Base-by-base conservation (phyloP, 2,888 invertebrate species). In the Drosophila mimetica region DNA sequence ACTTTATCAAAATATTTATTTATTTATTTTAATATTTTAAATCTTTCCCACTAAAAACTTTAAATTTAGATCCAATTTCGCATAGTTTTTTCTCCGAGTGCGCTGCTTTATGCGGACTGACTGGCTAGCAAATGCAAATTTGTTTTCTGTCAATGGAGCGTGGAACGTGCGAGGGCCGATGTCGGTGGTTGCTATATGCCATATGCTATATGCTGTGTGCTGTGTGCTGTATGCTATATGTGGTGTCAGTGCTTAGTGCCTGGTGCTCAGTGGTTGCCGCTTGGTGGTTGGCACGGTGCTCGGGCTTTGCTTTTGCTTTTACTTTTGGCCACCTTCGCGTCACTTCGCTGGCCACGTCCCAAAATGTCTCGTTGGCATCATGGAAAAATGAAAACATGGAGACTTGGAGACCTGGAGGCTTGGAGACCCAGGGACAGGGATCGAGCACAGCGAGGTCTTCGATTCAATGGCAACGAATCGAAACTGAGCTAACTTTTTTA, bases 151-250 rank as follows among this genome's bases (percentile, higher is more conserved):
- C 71, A 69, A 71, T 67, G 71, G 50, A 65, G 55, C 65, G 48
- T 69, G 60, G 44, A 71, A 71, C 74, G 73, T 60, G 60, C 67
- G 73, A 72, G 71, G 73, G 73, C 30, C 73, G 41, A 52, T 70
- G 71, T 46, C 58, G 51, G 47, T 48, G 47, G 28, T 34, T 44
- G 18, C 25, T 44, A 44, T 44, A 44, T 44, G 16, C 22, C 16
- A 25, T 44, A 9, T 25, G 44, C 44, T n/a, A 14, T 44, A 14
- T 44, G 9, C 9, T 34, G 25, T 50, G 25, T 51, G 52, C 52
- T 34, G 25, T 55, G 52, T 34, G 14, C n/a, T 34, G 25, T 50
- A 34, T 51, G 52, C 52, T 34, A 36, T 55, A 55, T 34, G 14
- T 48, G 55, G 32, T 46, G 46, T 11, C 28, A 28, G 46, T 48